Percentiles rank a stretch among this genome's conserved stretches.
phyloP scores from a whole-genome alignment of 1,140 invertebrate species.

The Drosophila jambulina region DNA sequence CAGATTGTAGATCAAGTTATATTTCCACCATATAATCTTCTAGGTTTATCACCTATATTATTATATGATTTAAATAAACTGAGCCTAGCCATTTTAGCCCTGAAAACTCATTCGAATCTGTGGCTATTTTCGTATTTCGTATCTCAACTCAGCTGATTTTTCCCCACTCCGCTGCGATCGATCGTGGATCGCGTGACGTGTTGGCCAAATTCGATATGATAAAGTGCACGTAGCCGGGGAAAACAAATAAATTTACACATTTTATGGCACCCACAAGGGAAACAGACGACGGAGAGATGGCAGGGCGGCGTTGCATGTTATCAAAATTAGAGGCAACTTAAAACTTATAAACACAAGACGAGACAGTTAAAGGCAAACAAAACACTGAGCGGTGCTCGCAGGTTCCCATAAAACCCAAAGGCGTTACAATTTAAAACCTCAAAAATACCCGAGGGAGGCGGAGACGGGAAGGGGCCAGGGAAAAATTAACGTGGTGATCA shows the following conservation, averaged over 20 bases:
- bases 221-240: constrained; percentile 34
- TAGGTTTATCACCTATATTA: not conserved
- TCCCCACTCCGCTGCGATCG: not conserved
- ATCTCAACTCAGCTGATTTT: constrained; percentile 24
- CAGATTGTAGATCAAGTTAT: not conserved
- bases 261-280: constrained; percentile 54
- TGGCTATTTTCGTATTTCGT: constrained; percentile 5
- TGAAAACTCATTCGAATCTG: not conserved
- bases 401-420: constrained; percentile 65
- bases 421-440: constrained; percentile 67
- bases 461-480: constrained; percentile 14
- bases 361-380: constrained; percentile 29
- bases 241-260: constrained; percentile 75
- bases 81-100: not conserved
- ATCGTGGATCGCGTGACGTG: constrained; percentile 63
- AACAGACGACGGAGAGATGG: constrained; percentile 5
- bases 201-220: constrained; percentile 39
- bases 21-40: not conserved
- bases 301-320: constrained; percentile 46
- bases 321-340: constrained; percentile 54
- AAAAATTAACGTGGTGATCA: constrained; percentile 79
- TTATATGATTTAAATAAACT: not conserved
- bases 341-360: constrained; percentile 34
- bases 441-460: not conserved
- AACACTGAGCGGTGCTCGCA: constrained; percentile 7